Evolutionary conservation across 2,888 invertebrate species (phyloP), one percentile per base, ranked within the genome.

Genomic region (Harpagoxenus sublaevis): DNA sequence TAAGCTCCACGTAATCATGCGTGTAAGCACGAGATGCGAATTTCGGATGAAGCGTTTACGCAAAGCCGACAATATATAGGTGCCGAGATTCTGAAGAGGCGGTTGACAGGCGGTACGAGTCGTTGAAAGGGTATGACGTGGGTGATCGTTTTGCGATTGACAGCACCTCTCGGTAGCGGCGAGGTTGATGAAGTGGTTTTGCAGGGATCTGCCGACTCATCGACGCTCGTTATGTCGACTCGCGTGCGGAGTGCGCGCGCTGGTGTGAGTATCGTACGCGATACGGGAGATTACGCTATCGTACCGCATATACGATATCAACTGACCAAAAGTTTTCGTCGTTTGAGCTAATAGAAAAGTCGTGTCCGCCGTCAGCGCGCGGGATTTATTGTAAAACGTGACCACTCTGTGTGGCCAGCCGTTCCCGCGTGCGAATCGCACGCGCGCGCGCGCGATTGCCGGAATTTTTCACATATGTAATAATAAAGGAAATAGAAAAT

Each of bases 281-380:
- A 35, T 51, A 53, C 62, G 31, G 18, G n/a, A 77, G 48, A 81
- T 81, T 81, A 71, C 48, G 79, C 79, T 70, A 18, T 39, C 79
- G 75, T 53, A 28, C 65, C 53, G 48, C 71, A 18, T 73, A 81
- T 39, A 62, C n/a, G 60, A 73, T 28, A 71, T 81, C 79, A 73
- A 62, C 48, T 71, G 79, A 45, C 79, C 73, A 81, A 73, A 35
- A 81, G 73, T 81, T 81, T 77, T 62, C 48, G 73, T 73, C 79
- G 60, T 81, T 81, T 73, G 84, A 82, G 89, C 84, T 94, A 94
- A 94, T 94, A 94, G 94, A 94, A 94, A 94, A 94, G 93, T 94
- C 94, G 88, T 94, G 94, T 94, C 89, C 85, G 87, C 89, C 91
- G 94, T 94, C 94, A 90, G 86, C 86, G 75, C 83, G 86, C 87